phyloP scores from a whole-genome alignment of 2,113 vertebrate species.

The Acrocephalus arundinaceus region DNA sequence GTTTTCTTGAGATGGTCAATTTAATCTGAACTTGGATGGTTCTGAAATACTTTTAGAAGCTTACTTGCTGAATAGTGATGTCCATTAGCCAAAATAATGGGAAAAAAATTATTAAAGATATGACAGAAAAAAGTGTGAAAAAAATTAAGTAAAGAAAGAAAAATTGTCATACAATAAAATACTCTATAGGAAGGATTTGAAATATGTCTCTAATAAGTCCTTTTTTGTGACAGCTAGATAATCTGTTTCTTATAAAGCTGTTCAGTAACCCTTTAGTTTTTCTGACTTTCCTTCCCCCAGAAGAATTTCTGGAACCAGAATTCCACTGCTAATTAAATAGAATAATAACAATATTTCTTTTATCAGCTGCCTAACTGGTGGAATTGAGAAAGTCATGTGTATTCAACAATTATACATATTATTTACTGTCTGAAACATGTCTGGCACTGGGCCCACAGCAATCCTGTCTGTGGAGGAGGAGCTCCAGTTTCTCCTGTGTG shows the following conservation, averaged over 20 bases:
- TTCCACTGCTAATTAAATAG: background rate
- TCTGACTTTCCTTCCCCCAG: background rate
- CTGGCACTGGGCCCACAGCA: background rate
- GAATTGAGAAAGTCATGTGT: background rate
- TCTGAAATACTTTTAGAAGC: background rate
- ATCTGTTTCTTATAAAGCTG: background rate
- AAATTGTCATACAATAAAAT: background rate
- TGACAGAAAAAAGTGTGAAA: background rate
- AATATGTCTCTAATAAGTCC: background rate
- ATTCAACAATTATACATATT: background rate
- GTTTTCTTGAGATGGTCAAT: background rate
- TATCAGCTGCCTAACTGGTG: background rate
- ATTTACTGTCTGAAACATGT: background rate
- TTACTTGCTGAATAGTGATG: background rate
- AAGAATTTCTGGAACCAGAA: background rate
- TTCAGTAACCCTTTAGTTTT: background rate
- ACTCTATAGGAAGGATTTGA: background rate
- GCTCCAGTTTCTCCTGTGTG: background rate
- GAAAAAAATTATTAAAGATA: background rate
- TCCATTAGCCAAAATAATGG: background rate
- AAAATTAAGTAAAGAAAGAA: background rate
- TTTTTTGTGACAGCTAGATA: background rate
- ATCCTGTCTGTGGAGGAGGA: background rate
- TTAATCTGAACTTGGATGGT: background rate
- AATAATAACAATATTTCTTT: background rate